Evolutionary conservation across 2,113 vertebrate genomes (phyloP).

Genomic region (Microcebus lehilahytsara): DNA sequence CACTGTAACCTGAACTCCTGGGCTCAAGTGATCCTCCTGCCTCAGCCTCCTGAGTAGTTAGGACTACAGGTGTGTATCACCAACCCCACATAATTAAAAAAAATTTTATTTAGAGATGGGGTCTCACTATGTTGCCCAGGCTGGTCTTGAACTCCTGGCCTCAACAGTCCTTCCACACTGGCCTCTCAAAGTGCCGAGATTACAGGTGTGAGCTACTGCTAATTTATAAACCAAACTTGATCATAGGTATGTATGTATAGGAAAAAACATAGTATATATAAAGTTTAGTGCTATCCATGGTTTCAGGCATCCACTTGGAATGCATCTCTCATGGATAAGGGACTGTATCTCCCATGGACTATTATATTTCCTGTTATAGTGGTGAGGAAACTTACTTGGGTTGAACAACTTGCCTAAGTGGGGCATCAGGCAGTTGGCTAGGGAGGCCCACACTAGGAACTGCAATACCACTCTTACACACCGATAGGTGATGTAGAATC

Average conservation of each 20-base stretch:
- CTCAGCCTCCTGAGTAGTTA: too few relatives aligned
- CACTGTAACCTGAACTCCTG: too few relatives aligned
- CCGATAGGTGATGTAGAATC: neutral
- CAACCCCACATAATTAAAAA: too few relatives aligned
- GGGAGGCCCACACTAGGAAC: neutral
- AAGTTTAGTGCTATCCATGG: neutral
- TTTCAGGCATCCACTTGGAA: neutral
- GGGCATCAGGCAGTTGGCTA: neutral
- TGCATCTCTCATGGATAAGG: neutral
- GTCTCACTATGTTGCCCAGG: too few relatives aligned
- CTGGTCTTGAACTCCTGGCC: too few relatives aligned
- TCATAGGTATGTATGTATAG: neutral
- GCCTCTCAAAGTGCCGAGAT: too few relatives aligned
- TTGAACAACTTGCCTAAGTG: neutral
- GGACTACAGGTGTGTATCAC: too few relatives aligned
- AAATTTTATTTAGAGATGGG: too few relatives aligned
- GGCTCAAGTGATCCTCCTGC: too few relatives aligned
- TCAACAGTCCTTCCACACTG: too few relatives aligned
- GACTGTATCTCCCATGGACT: neutral
- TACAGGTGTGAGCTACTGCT: too few relatives aligned
- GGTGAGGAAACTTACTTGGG: conserved; percentile 49
- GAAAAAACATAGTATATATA: neutral
- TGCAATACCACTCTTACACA: fast-evolving
- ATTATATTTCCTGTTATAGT: neutral
- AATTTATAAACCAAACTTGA: neutral